phyloP scores from a whole-genome alignment of 2,888 invertebrate species.

The Drosophila recens region DNA sequence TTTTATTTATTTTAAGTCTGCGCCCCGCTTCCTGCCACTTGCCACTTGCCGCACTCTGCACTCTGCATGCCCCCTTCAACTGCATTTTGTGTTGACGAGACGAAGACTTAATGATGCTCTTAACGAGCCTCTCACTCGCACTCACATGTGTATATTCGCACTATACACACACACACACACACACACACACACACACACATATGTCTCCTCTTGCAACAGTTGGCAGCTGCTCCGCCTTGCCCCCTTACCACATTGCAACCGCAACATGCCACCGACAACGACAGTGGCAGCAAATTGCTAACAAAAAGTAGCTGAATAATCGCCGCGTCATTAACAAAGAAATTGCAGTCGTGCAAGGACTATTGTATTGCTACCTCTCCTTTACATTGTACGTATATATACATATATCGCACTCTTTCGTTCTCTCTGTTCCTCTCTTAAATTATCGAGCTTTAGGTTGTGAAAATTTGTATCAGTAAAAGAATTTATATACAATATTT shows the following conservation, averaged over 20 bases:
- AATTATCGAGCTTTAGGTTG: not conserved
- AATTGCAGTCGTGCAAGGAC: slow-evolving; percentile 59
- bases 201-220: slow-evolving; percentile 57
- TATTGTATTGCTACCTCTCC: slow-evolving; percentile 19
- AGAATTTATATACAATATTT: too few species aligned
- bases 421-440: not conserved
- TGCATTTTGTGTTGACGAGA: slow-evolving; percentile 47
- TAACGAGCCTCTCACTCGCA: slow-evolving; percentile 58
- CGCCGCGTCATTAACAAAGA: slow-evolving; percentile 54
- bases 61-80: not conserved
- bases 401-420: not conserved
- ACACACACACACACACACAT: too few species aligned
- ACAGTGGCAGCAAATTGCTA: slow-evolving; percentile 47
- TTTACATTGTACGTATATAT: not conserved
- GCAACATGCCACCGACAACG: slow-evolving; percentile 18
- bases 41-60: not conserved
- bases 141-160: slow-evolving; percentile 2
- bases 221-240: slow-evolving; percentile 27
- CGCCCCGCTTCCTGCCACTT: slow-evolving; percentile 46
- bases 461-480: not conserved
- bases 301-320: slow-evolving; percentile 66
- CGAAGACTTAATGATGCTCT: slow-evolving; percentile 71
- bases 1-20: slow-evolving; percentile 78
- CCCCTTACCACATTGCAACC: not conserved
- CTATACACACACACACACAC: not conserved